Evolutionary conservation across 2,888 invertebrate genomes (phyloP).

Genomic region (Drosophila affinis): DNA sequence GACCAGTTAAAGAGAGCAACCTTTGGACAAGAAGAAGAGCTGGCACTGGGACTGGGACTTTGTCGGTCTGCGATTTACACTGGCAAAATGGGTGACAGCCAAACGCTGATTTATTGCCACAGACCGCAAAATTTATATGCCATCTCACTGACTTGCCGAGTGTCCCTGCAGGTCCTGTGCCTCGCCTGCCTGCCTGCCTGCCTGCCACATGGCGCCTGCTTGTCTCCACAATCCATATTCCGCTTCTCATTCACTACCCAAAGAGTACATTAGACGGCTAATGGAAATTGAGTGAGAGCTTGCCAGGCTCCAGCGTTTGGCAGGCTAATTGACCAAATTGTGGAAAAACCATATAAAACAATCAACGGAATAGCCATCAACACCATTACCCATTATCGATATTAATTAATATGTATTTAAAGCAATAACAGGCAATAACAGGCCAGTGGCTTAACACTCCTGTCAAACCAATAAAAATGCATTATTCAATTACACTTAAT

Average conservation of each 20-base stretch:
- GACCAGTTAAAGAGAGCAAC: constrained; percentile 73
- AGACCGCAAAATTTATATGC: constrained; percentile 80
- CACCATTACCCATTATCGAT: too few species aligned
- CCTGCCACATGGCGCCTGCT: constrained; percentile 35
- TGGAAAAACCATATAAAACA: too few species aligned
- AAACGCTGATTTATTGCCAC: constrained; percentile 81
- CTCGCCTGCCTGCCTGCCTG: not conserved
- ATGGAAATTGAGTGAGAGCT: not conserved
- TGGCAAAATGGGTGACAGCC: constrained; percentile 74
- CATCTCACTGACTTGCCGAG: constrained; percentile 63
- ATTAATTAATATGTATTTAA: too few species aligned
- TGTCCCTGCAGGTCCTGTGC: constrained; percentile 2
- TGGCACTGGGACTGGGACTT: constrained; percentile 28
- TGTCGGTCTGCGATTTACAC: constrained; percentile 63
- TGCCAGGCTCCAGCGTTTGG: not conserved
- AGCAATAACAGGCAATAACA: too few species aligned
- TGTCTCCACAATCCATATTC: constrained; percentile 63
- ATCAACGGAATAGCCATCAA: too few species aligned
- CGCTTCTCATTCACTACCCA: constrained; percentile 29
- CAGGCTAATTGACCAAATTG: not conserved
- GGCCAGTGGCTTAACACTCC: too few species aligned
- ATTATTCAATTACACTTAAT: too few species aligned
- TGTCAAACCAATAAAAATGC: too few species aligned
- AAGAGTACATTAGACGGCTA: constrained; percentile 27
- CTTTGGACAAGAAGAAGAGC: constrained; percentile 46